These are phyloP conservation scores for Ganaspis brasiliensis DNA, from an alignment of 2,888 invertebrate genomes.

Conservation along the genomic window DNA sequence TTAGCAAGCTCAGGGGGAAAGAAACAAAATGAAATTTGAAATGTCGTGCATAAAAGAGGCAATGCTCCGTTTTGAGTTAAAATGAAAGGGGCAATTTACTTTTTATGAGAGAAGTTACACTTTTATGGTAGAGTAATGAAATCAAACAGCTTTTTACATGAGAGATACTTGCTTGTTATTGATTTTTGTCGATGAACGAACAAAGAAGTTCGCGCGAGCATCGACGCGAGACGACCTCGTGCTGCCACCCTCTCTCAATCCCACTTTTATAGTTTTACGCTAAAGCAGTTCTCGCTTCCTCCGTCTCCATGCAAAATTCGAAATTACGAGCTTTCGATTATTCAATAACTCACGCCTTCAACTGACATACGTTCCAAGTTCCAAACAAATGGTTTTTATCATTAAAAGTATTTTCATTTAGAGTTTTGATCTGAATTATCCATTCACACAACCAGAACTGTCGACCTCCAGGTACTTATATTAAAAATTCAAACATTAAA, in stretches of 20 bases:
- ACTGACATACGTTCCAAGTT: neutral
- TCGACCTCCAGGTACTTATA: too few species aligned
- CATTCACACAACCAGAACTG: too few species aligned
- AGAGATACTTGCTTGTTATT: constrained; percentile 24
- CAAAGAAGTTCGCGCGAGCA: constrained; percentile 41
- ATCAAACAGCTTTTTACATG: constrained; percentile 31
- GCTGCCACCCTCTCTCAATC: constrained; percentile 26
- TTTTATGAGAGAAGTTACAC: constrained; percentile 20
- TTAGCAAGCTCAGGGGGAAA: neutral
- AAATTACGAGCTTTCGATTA: constrained; percentile 23
- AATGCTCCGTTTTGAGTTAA: neutral
- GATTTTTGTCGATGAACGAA: constrained; percentile 42
- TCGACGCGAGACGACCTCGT: constrained; percentile 34
- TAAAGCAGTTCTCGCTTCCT: constrained; percentile 21
- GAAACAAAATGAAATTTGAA: neutral
- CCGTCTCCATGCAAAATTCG: constrained; percentile 25
- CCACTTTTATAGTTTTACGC: constrained; percentile 36
- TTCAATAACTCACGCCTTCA: constrained; percentile 7
- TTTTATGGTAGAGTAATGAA: constrained; percentile 30
- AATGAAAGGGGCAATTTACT: constrained; percentile 23
- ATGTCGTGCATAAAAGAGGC: neutral
- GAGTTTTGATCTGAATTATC: too few species aligned
- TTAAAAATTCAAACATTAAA: too few species aligned
- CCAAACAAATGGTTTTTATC: neutral
- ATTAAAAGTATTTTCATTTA: neutral